Evolutionary conservation across 2,888 invertebrate genomes (phyloP).

Genomic region (Hemaris fuciformis): DNA sequence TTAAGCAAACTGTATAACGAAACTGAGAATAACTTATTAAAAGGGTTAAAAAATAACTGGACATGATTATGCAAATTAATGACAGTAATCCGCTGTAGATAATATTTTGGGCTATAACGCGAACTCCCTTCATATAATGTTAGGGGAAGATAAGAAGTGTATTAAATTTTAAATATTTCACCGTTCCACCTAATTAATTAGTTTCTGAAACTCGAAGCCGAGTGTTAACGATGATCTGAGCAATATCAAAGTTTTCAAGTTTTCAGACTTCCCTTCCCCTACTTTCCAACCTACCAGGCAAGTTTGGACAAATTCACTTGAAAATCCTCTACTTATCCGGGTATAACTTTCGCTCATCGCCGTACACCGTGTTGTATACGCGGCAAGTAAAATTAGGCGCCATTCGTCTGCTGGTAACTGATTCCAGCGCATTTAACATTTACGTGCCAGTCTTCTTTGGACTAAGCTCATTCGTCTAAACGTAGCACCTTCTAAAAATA

Average conservation of each 20-base stretch:
- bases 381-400: background rate
- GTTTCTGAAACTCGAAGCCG: constrained; percentile 52
- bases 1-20: too few species aligned
- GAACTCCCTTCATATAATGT: too few species aligned
- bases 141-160: constrained; percentile 34
- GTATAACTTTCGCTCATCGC: background rate
- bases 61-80: too few species aligned
- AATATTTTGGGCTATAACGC: too few species aligned
- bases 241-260: constrained; percentile 49
- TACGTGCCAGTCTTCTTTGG: background rate
- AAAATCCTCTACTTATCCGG: constrained; percentile 29
- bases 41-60: too few species aligned
- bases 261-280: constrained; percentile 21
- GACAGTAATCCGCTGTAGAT: too few species aligned
- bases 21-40: too few species aligned
- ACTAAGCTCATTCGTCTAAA: background rate
- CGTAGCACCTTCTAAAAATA: background rate
- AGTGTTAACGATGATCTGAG: constrained; percentile 60
- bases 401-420: constrained; percentile 5
- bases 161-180: constrained; percentile 50
- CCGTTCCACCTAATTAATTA: constrained; percentile 57
- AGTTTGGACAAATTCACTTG: constrained; percentile 30
- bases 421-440: constrained; percentile 2
- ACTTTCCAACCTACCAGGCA: constrained; percentile 34
- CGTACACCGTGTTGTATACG: background rate